Percentiles rank a stretch among this genome's conserved stretches.
These are phyloP conservation scores for Caenorhabditis sp. DNA, from an alignment of 2,888 invertebrate species.

Conservation along the genomic window DNA sequence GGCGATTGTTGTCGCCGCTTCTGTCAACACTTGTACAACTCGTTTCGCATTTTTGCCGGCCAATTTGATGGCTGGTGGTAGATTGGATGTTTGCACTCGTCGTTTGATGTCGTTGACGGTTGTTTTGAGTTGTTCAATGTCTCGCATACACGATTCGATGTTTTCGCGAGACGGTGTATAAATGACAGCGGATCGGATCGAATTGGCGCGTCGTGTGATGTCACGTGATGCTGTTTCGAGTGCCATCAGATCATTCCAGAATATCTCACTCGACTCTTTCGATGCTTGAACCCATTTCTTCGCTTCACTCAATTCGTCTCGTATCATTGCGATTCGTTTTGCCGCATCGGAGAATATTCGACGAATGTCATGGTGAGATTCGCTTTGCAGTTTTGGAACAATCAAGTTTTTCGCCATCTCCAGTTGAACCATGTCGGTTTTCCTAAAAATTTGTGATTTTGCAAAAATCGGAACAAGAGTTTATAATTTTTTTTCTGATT, in stretches of 20 bases:
- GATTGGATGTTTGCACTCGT: conserved; percentile 38
- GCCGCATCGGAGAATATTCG: conserved; percentile 61
- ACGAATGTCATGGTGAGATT: conserved; percentile 62
- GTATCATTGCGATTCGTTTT: conserved; percentile 58
- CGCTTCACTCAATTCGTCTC: conserved; percentile 32
- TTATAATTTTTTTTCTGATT: neutral
- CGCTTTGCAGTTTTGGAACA: conserved; percentile 52
- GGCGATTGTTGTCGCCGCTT: conserved; percentile 25
- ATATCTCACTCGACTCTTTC: conserved; percentile 43
- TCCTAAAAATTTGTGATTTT: no score
- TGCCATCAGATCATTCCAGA: conserved; percentile 67
- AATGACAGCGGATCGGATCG: conserved; percentile 66
- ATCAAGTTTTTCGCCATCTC: conserved; percentile 65
- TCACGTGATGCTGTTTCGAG: conserved; percentile 66
- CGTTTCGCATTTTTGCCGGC: conserved; percentile 39
- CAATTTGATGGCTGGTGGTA: conserved; percentile 39
- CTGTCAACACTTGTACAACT: conserved; percentile 40
- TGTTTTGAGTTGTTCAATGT: conserved; percentile 15
- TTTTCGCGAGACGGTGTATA: conserved; percentile 65
- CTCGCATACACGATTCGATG: conserved; percentile 14
- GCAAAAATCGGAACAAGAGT: no score
- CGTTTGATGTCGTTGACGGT: conserved; percentile 31
- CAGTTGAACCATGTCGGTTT: conserved; percentile 34
- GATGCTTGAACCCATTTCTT: conserved; percentile 30
- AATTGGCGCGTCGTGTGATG: conserved; percentile 53